These are phyloP conservation scores for Atta colombica DNA, from an alignment of 1,140 invertebrate species.

Conservation along the genomic window DNA sequence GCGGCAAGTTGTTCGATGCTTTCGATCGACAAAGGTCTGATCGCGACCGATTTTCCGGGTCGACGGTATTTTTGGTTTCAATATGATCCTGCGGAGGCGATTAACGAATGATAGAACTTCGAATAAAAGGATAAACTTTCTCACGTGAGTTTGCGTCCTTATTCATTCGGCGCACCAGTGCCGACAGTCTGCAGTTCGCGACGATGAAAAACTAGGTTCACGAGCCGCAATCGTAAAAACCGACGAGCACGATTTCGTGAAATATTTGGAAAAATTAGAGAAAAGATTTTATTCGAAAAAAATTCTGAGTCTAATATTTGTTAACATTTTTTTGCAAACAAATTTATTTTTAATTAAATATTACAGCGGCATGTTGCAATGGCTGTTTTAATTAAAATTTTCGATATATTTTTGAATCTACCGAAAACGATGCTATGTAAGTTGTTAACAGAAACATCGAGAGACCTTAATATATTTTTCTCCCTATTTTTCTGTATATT, in stretches of 20 bases:
- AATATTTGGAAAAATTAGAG: background rate
- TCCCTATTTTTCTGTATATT: background rate
- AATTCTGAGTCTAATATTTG: background rate
- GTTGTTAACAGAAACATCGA: conserved; percentile 15
- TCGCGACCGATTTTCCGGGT: conserved; percentile 54
- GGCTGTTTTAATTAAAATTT: conserved; percentile 46
- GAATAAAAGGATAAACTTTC: conserved; percentile 54
- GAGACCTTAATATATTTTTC: conserved; percentile 36
- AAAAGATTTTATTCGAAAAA: background rate
- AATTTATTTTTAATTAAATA: conserved; percentile 46
- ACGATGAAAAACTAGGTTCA: conserved; percentile 28
- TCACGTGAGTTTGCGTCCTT: background rate
- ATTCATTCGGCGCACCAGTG: background rate
- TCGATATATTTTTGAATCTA: conserved; percentile 29
- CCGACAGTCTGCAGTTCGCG: conserved; percentile 12
- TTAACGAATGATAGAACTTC: conserved; percentile 61
- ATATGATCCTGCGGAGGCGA: conserved; percentile 43
- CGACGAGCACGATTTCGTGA: background rate
- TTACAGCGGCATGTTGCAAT: background rate
- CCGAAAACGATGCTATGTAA: background rate
- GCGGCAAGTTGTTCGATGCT: background rate
- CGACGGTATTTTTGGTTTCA: conserved; percentile 23
- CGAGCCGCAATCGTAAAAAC: conserved; percentile 28
- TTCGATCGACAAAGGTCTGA: conserved; percentile 10
- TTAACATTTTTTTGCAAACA: background rate